Percentiles rank a stretch among this genome's conserved stretches.
Conservation (phyloP, 1,140 invertebrate genomes). For the Lysiphlebus fabarum region DNA sequence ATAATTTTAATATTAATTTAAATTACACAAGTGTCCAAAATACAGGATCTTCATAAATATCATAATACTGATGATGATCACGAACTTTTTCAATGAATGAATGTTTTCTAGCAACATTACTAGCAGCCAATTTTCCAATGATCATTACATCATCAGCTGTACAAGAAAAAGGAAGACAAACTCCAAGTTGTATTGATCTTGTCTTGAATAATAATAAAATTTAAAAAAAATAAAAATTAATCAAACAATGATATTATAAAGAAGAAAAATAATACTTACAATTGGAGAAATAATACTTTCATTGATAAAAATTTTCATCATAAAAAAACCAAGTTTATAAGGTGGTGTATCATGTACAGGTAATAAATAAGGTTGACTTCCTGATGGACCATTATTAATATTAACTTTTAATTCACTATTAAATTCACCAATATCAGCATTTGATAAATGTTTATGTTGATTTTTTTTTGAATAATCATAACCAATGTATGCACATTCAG, state of each 20-base stretch:
- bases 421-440: conserved; percentile 42
- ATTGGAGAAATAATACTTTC: conserved; percentile 43
- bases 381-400: conserved; percentile 34
- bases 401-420: conserved; percentile 39
- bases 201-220: conserved; percentile 33
- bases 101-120: conserved; percentile 37
- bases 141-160: conserved; percentile 59
- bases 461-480: conserved; percentile 35
- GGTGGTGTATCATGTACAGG: conserved; percentile 48
- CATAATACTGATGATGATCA: conserved; percentile 65
- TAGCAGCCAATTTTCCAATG: conserved; percentile 57
- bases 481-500: conserved; percentile 69
- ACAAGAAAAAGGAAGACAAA: conserved; percentile 72
- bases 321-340: conserved; percentile 61
- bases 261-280: conserved; percentile 45
- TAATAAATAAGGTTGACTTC: conserved; percentile 22
- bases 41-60: conserved; percentile 65
- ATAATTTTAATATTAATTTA: conserved; percentile 3
- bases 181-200: conserved; percentile 63
- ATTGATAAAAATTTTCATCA: conserved; percentile 58
- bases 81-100: conserved; percentile 55
- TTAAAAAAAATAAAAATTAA: not conserved
- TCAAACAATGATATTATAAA: conserved; percentile 26
- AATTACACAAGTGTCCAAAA: conserved; percentile 72
- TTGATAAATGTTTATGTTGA: conserved; percentile 29